Conservation (phyloP, 2,888 invertebrate species). For the Trachelus stipa region DNA sequence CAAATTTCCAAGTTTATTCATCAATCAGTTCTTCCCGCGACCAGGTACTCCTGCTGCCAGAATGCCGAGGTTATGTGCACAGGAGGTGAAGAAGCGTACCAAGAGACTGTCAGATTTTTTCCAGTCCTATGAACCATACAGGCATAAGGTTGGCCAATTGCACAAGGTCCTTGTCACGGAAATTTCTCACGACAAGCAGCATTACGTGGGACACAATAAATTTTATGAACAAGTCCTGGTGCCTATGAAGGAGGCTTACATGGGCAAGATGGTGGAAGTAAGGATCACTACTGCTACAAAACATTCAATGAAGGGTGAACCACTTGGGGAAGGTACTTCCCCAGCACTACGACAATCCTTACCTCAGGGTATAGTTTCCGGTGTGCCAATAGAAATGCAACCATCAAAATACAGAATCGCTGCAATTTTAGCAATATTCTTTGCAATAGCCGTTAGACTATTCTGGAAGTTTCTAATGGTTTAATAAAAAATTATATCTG, state of each 20-base stretch:
- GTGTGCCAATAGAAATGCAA: conserved; percentile 55
- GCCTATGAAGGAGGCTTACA: conserved; percentile 79
- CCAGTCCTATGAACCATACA: conserved; percentile 88
- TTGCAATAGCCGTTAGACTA: conserved; percentile 54
- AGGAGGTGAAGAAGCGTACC: conserved; percentile 91
- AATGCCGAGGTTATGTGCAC: conserved; percentile 85
- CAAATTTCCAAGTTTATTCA: conserved; percentile 93
- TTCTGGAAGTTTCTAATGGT: conserved; percentile 58
- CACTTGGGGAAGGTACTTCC: conserved; percentile 63
- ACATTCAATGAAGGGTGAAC: conserved; percentile 82
- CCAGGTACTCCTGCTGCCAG: conserved; percentile 97
- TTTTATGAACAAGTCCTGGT: conserved; percentile 93
- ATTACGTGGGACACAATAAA: conserved; percentile 95
- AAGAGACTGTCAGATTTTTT: conserved; percentile 90
- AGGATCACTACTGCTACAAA: conserved; percentile 77
- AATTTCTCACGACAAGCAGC: conserved; percentile 88
- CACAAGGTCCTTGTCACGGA: conserved; percentile 93
- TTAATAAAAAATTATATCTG: conserved; percentile 15
- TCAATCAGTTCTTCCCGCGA: conserved; percentile 97
- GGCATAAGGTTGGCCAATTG: conserved; percentile 74
- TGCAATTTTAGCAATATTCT: conserved; percentile 52
- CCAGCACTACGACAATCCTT: conserved; percentile 70
- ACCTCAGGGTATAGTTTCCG: conserved; percentile 72
- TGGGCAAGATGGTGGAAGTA: conserved; percentile 88
- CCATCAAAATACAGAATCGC: conserved; percentile 50